Evolutionary conservation across 2,113 vertebrate genomes (phyloP), one percentile per base, ranked within the genome.

Genomic region (Phrynosoma blainvillii): DNA sequence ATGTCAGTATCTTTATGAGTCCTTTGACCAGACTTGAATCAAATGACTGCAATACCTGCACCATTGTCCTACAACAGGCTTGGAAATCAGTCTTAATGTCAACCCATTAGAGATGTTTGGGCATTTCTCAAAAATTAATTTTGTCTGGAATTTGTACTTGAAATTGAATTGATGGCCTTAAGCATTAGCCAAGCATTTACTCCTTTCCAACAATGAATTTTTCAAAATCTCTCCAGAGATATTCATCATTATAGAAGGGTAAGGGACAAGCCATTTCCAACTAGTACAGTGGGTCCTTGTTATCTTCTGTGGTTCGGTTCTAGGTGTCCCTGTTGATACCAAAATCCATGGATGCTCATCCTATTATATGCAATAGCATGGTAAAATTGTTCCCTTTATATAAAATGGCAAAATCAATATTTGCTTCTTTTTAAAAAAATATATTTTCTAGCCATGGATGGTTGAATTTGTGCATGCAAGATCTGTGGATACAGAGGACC

Each of bases 1-100:
- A 84, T 87, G 85, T 84, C 54, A 86, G 76, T 65, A 66, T 66
- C 71, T 18, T 4, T 47, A 16, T 40, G 78, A 90, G 25, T 79
- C 42, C 89, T 27, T 30, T 84, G 87, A 85, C 65, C 13, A 32
- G 40, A 42, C 30, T 36, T 47, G 1, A 83, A 27, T 84, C 14
- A 7, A 1, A 0, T 0, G 0, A 30, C 3, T 0, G 0, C 2
- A 36, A 36, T 54, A 62, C 68, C 16, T 79, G 59, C 73, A 25
- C 40, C 47, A 27, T 54, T 85, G 62, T 32, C 52, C 40, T 88
- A 14, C 18, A 65, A 1, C 20, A 10, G 78, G 13, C 70, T 89
- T 88, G 68, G n/a, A 18, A 84, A 54, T 47, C 52, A 47, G 36
- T 68, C 27, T 4, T 36, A 79, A 56, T 54, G 12, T 16, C n/a